Evolutionary conservation across 1,140 invertebrate genomes (phyloP).

Genomic region (Lamellibrachia luymesi): DNA sequence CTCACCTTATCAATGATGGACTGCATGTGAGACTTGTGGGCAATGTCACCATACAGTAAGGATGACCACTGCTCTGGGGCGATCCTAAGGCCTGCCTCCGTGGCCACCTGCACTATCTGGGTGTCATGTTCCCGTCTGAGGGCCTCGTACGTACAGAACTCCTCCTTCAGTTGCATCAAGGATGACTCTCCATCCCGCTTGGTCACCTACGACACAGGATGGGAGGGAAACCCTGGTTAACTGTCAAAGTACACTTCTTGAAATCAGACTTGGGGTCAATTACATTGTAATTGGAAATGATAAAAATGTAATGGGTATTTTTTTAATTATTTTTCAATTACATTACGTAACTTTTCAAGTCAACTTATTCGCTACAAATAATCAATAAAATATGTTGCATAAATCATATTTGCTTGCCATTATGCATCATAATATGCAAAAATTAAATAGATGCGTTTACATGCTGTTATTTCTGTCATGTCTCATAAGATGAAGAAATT

Average conservation of each 20-base stretch:
- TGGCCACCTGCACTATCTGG: slow-evolving; percentile 82
- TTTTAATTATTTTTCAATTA: too few relatives aligned
- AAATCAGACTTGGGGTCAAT: too few relatives aligned
- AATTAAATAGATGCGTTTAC: too few relatives aligned
- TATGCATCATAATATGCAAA: too few relatives aligned
- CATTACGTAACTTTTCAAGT: too few relatives aligned
- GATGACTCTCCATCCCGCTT: slow-evolving; percentile 97
- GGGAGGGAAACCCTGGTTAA: neutral
- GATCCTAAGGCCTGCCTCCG: slow-evolving; percentile 93
- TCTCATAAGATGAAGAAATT: too few relatives aligned
- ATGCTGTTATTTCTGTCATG: too few relatives aligned
- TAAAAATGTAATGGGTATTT: too few relatives aligned
- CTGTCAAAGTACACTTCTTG: neutral
- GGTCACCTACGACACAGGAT: slow-evolving; percentile 69
- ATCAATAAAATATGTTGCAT: too few relatives aligned
- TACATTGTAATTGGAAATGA: too few relatives aligned
- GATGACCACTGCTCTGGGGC: slow-evolving; percentile 98
- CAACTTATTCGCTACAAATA: too few relatives aligned
- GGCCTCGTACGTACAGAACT: slow-evolving; percentile 92
- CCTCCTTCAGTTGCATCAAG: slow-evolving; percentile 97
- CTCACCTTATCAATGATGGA: slow-evolving; percentile 80
- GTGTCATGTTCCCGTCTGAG: slow-evolving; percentile 93
- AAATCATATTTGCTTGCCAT: too few relatives aligned
- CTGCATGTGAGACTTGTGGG: slow-evolving; percentile 98
- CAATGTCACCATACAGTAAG: slow-evolving; percentile 89